Conservation (phyloP, 1,140 invertebrate genomes). For the Colletes gigas region DNA sequence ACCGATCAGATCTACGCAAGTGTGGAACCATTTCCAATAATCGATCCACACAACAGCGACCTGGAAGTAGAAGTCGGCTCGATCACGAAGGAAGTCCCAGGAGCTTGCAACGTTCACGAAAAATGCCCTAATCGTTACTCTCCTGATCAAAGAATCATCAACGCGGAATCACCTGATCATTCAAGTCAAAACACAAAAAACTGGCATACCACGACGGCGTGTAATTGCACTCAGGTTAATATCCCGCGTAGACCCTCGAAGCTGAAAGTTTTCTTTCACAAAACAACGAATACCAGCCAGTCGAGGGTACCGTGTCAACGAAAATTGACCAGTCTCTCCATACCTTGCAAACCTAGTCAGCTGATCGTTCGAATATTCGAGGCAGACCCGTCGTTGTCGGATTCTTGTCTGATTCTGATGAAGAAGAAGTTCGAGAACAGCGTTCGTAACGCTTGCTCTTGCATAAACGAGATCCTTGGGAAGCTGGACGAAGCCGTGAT, state of each 20-base stretch:
- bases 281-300: neutral
- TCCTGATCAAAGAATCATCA: too few species aligned
- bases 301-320: neutral
- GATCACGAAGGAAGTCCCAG: constrained; percentile 6
- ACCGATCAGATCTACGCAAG: neutral
- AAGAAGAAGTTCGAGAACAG: constrained; percentile 51
- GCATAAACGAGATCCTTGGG: constrained; percentile 54
- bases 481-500: constrained; percentile 30
- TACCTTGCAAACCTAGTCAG: constrained; percentile 61
- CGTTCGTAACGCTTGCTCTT: constrained; percentile 56
- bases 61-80: constrained; percentile 55
- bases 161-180: neutral
- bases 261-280: constrained; percentile 38
- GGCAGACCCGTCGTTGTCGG: constrained; percentile 43
- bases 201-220: too few species aligned
- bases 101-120: neutral
- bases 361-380: constrained; percentile 54
- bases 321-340: constrained; percentile 23
- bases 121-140: too few species aligned
- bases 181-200: too few species aligned
- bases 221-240: neutral
- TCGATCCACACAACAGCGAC: constrained; percentile 19
- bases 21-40: neutral
- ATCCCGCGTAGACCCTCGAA: neutral
- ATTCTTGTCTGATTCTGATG: constrained; percentile 42